Conservation (phyloP, 2,888 invertebrate genomes). For the Spodoptera picta region DNA sequence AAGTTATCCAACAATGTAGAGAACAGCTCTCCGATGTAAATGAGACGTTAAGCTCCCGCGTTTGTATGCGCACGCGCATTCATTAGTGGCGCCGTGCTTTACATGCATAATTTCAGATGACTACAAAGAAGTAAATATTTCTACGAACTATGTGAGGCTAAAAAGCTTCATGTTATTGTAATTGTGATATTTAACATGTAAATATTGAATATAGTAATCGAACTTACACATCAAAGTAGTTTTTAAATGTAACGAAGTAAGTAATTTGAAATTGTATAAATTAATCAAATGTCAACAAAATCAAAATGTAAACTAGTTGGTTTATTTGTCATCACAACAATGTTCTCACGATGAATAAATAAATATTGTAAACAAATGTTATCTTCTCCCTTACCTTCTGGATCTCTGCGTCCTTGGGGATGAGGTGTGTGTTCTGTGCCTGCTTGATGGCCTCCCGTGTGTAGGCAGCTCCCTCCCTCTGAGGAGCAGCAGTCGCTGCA, state of each 20-base stretch:
- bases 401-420: slow-evolving; percentile 95
- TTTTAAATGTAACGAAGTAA: no score
- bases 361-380: no score
- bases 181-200: slow-evolving; percentile 1
- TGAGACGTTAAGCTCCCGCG: slow-evolving; percentile 25
- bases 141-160: neutral
- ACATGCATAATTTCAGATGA: slow-evolving; percentile 13
- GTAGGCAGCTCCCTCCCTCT: slow-evolving; percentile 94
- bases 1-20: slow-evolving; percentile 22
- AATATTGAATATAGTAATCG: neutral
- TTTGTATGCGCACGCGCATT: slow-evolving; percentile 27
- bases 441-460: slow-evolving; percentile 96
- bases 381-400: slow-evolving; percentile 89
- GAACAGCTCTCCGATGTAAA: slow-evolving; percentile 25
- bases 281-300: no score
- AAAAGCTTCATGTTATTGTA: neutral
- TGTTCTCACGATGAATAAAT: neutral
- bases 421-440: slow-evolving; percentile 95
- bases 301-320: no score
- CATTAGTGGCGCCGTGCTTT: slow-evolving; percentile 13
- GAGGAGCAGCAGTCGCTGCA: slow-evolving; percentile 89
- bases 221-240: no score
- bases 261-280: no score
- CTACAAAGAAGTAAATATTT: neutral
- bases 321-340: no score